A percentile compares a stretch with the other conserved stretches of the same genome.
phyloP scores from a whole-genome alignment of 2,888 invertebrate species.

The Dysmachus trigonus region DNA sequence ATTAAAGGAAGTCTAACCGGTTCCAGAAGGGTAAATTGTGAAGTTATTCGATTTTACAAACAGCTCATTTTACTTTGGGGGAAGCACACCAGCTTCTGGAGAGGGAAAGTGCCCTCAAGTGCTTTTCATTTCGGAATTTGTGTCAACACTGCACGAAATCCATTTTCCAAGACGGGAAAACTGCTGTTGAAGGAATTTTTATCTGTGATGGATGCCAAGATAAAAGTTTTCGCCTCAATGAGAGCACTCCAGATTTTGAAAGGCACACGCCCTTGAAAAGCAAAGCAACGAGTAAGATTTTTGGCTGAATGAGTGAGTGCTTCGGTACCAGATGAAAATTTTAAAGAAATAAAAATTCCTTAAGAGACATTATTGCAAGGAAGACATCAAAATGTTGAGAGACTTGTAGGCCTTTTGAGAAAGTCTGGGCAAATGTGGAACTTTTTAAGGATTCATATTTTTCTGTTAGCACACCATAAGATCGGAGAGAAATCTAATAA shows the following conservation, averaged over 20 bases:
- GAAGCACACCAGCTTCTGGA: background rate
- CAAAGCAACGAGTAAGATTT: background rate
- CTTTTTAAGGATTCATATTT: background rate
- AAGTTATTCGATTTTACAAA: constrained; percentile 17
- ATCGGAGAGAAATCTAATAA: background rate
- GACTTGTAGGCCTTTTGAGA: background rate
- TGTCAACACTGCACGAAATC: constrained; percentile 24
- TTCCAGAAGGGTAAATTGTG: constrained; percentile 15
- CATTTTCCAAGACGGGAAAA: constrained; percentile 2
- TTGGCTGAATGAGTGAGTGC: background rate
- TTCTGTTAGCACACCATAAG: background rate
- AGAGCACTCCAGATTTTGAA: constrained; percentile 18
- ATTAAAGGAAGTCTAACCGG: constrained; percentile 1
- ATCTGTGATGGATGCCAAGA: constrained; percentile 22
- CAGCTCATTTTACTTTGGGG: constrained; percentile 19
- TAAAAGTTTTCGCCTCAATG: constrained; percentile 22
- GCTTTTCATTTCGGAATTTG: constrained; percentile 26
- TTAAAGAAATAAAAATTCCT: constrained; percentile 4
- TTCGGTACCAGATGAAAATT: background rate
- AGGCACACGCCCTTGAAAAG: constrained; percentile 5
- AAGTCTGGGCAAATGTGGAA: background rate
- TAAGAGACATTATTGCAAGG: background rate
- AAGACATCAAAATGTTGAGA: background rate
- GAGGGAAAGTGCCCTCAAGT: constrained; percentile 29
- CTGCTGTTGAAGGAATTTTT: constrained; percentile 7